These are phyloP conservation scores for Gorsachius magnificus DNA, from an alignment of 2,797 vertebrate genomes.

Conservation along the genomic window DNA sequence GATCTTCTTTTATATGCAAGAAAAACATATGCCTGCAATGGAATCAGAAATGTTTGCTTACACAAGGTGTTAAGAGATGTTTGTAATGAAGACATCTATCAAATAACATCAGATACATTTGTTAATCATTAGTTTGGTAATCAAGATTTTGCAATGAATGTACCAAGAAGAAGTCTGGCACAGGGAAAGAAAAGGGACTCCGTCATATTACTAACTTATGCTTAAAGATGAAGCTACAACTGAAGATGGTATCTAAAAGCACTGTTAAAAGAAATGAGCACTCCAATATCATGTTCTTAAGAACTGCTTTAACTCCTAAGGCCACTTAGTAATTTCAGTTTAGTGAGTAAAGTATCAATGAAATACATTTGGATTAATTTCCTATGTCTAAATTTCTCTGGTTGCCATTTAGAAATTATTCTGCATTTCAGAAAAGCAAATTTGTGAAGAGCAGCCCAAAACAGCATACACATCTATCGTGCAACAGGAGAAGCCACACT, in stretches of 20 bases:
- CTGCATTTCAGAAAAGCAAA: neutral
- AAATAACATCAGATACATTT: neutral
- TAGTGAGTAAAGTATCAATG: neutral
- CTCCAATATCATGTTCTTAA: neutral
- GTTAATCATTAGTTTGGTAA: neutral
- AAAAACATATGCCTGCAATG: conserved; percentile 91
- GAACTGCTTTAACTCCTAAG: neutral
- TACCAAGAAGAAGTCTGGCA: neutral
- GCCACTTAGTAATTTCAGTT: neutral
- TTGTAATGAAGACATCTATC: neutral
- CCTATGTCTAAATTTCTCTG: neutral
- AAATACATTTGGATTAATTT: neutral
- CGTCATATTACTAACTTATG: neutral
- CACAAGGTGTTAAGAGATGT: neutral
- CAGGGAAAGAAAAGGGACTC: neutral
- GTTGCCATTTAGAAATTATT: neutral
- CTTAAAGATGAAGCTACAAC: neutral
- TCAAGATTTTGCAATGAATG: neutral
- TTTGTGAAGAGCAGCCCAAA: neutral
- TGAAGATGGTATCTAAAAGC: neutral
- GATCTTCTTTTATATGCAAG: conserved; percentile 95
- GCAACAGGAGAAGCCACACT: neutral
- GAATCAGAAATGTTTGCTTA: conserved; percentile 17
- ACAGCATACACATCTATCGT: neutral
- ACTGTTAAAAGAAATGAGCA: neutral